phyloP scores from a whole-genome alignment of 2,113 vertebrate genomes.

The chimpanzee (Pan troglodytes) region NHGRI_mPanTro3-v2.1_pri NC_072420.2:27921001-27921500 shows the following conservation, averaged over 20 bases:
- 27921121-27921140: neutral
- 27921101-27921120: neutral
- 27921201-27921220: no score
- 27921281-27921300: neutral
- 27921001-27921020: neutral
- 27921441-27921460: neutral
- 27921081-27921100: neutral
- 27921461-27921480: neutral
- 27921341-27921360: neutral
- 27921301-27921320: neutral
- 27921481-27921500: neutral
- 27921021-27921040: neutral
- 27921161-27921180: neutral
- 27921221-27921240: neutral
- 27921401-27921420: neutral
- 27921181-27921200: neutral
- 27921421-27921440: neutral
- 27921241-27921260: neutral
- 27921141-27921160: neutral
- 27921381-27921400: neutral
- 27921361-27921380: neutral
- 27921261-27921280: neutral
- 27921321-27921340: neutral
- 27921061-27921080: no score
- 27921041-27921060: neutral